Evolutionary conservation across 2,797 vertebrate species (phyloP), one percentile per base, ranked within the genome.

Genomic region (Pseudomugil gertrudae): DNA sequence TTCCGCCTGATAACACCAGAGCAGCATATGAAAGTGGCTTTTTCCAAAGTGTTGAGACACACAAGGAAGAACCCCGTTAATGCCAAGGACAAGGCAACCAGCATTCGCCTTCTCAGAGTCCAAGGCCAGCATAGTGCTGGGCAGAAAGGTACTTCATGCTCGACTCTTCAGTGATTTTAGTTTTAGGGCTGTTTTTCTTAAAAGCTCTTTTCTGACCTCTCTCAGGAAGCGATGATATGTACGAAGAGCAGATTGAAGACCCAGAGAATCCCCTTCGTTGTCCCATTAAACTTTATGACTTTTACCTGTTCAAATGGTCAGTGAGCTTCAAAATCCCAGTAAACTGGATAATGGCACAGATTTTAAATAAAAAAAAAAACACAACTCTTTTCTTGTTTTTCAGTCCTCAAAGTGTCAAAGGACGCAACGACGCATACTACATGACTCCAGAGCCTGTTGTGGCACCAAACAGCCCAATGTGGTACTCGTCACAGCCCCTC

Each of bases 241-340:
- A 98, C 43, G 98, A 96, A 63, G 98, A 99, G 83, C 98, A 99
- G 92, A 92, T 95, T 0, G 98, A 99, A 89, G 98, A 99, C 87
- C 95, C 97, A 17, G 98, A 99, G 81, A 99, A 98, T 86, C 98
- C 98, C 13, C 93, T 99, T 81, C 95, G 98, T 73, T 99, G 98
- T 87, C 97, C 97, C 54, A 99, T 99, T 90, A 99, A 99, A 93
- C 95, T 99, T 72, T 99, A 99, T 48, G 98, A 99, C 90, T 99
- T 99, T 95, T 99, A 99, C 95, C 98, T 99, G 95, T 99, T 99
- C 91, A 99, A 99, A 96, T 99, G 98, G 98, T 99, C 87, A 94
- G 96, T 81, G 55, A 35, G 29, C 21, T 3, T 38, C 57, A 1
- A 14, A 38, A 52, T 36, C 1, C 9, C 23, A 8, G 36, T 36